Percentiles rank a stretch among this genome's conserved stretches.
These are phyloP conservation scores for Limosa lapponica DNA, from an alignment of 2,797 vertebrate species.

Conservation along the genomic window DNA sequence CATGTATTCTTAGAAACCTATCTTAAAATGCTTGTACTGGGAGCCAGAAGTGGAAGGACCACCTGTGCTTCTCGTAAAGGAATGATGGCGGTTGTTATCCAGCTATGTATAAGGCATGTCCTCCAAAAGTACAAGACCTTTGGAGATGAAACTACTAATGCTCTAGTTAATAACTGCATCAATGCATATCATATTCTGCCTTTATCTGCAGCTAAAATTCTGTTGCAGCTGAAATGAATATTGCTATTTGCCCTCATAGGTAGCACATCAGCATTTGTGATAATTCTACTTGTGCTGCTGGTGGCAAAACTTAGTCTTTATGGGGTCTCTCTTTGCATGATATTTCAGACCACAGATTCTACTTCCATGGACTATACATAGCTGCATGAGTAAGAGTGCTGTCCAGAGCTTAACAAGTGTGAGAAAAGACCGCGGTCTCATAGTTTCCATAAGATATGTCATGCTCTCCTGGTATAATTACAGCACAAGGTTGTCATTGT, in stretches of 20 bases:
- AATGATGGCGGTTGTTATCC: background rate
- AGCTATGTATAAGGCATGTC: background rate
- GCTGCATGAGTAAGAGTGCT: background rate
- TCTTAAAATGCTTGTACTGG: background rate
- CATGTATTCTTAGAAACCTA: background rate
- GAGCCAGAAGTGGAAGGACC: background rate
- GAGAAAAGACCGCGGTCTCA: background rate
- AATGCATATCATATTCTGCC: background rate
- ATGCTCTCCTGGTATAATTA: background rate
- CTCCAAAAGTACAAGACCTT: background rate
- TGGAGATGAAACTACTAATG: background rate
- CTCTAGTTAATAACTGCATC: background rate
- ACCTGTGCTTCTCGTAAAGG: background rate
- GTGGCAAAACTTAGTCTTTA: background rate
- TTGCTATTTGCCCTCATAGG: background rate
- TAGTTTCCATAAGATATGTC: background rate
- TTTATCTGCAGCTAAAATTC: background rate
- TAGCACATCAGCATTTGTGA: background rate
- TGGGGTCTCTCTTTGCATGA: background rate
- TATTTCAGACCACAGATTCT: background rate
- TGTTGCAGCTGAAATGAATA: background rate
- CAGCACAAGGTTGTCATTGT: background rate
- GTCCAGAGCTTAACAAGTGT: background rate
- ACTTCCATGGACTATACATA: background rate
- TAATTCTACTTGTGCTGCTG: background rate